Base-by-base conservation (phyloP, 2,888 invertebrate species). In the Osmoderma eremita region DNA sequence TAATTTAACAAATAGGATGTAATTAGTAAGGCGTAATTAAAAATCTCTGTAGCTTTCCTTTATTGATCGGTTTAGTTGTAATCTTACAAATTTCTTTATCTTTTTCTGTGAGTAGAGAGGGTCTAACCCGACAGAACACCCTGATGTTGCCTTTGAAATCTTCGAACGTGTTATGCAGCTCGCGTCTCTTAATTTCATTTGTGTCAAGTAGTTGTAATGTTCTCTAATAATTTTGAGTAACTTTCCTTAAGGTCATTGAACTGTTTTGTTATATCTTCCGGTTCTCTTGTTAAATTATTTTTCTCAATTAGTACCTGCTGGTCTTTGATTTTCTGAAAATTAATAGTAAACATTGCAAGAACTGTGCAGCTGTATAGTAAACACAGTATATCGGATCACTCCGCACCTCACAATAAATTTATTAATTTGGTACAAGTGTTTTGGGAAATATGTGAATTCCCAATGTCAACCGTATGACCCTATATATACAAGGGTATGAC, bases 91-190 rank as follows among this genome's bases (percentile, higher is more conserved):
- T 76, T 42, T 84, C 80, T 75, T 86, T 86, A 2, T 83, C 77
- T n/a, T 77, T 69, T 78, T 92, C 92, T 5, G 82, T 83, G 1
- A 86, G 82, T 3, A 91, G 80, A 3, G 88, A 86, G 0, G 93
- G 93, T 24, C 93, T 84, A 6, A 93, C 87, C 69, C 93, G 84
- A 76, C 93, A 93, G 75, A 92, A 93, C 0, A 93, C 93, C 61
- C 93, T 81, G 63, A 93, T 93, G 75, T 91, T 92, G 0, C 92
- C 93, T 77, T 89, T 91, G 41, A 93, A 81, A 79, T 92, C 92
- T 83, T 92, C 91, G 36, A 92, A 87, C 0, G 85, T 85, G 75
- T 92, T 92, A 74, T 92, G 88, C 48, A 92, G 78, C 50, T 84
- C 50, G 41, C 77, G 68, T 84, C 85, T 69, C 84, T 83, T 65